Evolutionary conservation across 2,797 vertebrate genomes (phyloP), one percentile per base, ranked within the genome.

Genomic region (Miichthys miiuy): DNA sequence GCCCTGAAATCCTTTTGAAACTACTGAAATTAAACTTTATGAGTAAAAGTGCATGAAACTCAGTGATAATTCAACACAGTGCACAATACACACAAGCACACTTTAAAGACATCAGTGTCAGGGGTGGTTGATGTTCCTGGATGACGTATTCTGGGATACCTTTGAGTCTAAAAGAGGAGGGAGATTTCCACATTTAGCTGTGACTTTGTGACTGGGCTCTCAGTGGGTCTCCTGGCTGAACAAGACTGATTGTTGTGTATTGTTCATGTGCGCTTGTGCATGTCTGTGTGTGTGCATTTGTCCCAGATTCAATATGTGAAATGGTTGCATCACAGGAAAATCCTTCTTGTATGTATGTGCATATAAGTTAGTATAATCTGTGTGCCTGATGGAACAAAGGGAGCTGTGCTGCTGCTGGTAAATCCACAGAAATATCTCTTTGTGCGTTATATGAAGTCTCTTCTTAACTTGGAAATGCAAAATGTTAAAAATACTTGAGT

Each of bases 141-240:
- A 14, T 75, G 57, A 75, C 1, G 16, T 20, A 47, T 72, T 57
- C 62, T 60, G 47, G 58, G 16, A 64, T 42, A 50, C 23, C n/a
- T 60, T 34, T 42, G 58, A 34, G 38, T 52, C 30, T 18, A 56
- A 65, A 73, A 51, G 41, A 38, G 12, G 17, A 56, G 20, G n/a
- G 18, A 44, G 8, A 47, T 20, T 68, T 78, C 30, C 6, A 56
- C 11, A 30, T 79, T 73, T 66, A 66, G 64, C 60, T 18, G 47
- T 47, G 47, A 71, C 70, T 80, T 74, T 75, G 71, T 46, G 48
- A 30, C 16, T 4, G 8, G 48, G 42, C 48, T 34, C 27, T 57
- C 27, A 55, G 27, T 5, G 16, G 54, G 50, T 18, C 18, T 12
- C 50, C 30, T 54, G 41, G 13, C 69, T 64, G 34, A 60, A 64